These are phyloP conservation scores for Eupithecia pulchellata DNA, from an alignment of 2,888 invertebrate genomes.

Conservation along the genomic window DNA sequence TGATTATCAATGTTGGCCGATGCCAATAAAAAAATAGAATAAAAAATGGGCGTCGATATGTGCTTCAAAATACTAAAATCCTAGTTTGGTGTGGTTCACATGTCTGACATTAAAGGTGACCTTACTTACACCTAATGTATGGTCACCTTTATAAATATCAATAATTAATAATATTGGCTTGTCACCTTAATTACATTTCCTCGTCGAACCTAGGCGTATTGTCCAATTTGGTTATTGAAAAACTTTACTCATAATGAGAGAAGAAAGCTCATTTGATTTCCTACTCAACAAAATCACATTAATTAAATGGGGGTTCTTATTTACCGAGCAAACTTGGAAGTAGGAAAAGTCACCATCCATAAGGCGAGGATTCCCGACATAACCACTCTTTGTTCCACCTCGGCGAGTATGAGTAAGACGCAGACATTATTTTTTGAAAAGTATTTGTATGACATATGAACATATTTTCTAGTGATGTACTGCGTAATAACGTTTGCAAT, in stretches of 20 bases:
- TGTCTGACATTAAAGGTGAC: no score
- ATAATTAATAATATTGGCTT: slow-evolving; percentile 59
- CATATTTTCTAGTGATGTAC: no score
- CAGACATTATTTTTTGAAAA: no score
- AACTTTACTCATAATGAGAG: slow-evolving; percentile 45
- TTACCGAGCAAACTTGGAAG: slow-evolving; percentile 15
- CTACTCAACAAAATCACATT: slow-evolving; percentile 40
- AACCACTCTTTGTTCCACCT: no score
- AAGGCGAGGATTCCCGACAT: no score
- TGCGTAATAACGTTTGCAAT: no score
- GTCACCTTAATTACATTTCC: slow-evolving; percentile 53
- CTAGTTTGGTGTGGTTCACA: neutral
- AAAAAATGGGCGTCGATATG: no score
- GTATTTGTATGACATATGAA: no score
- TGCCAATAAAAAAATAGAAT: no score
- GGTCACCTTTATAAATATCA: neutral
- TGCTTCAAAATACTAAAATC: neutral
- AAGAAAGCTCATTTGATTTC: slow-evolving; percentile 46
- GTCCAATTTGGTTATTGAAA: slow-evolving; percentile 42
- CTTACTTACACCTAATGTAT: neutral
- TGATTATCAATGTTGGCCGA: no score
- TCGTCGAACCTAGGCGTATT: neutral
- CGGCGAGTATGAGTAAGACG: no score
- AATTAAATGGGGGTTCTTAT: slow-evolving; percentile 35
- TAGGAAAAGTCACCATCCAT: slow-evolving; percentile 27